A percentile compares a stretch with the other conserved stretches of the same genome.
phyloP scores from a whole-genome alignment of 2,113 vertebrate genomes.

The Megaceryle torquata region DNA sequence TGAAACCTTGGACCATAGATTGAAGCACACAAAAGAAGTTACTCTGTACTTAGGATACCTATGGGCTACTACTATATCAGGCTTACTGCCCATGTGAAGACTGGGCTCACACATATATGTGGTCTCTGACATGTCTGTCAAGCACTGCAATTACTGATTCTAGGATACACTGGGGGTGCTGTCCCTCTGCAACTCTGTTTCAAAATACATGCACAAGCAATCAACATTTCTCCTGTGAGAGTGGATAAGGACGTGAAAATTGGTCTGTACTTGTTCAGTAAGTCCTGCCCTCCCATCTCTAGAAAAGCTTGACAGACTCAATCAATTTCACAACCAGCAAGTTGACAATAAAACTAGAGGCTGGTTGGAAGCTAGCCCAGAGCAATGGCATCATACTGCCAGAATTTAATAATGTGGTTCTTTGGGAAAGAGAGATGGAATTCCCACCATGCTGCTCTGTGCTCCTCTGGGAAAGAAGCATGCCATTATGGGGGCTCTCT shows the following conservation, averaged over 20 bases:
- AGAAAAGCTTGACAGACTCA: background rate
- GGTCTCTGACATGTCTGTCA: background rate
- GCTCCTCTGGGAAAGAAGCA: background rate
- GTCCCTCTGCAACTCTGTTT: background rate
- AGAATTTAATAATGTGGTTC: background rate
- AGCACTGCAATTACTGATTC: background rate
- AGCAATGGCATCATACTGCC: background rate
- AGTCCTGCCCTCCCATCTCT: background rate
- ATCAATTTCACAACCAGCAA: background rate
- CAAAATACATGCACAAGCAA: background rate
- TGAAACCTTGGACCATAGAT: background rate
- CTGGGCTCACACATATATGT: fast-evolving
- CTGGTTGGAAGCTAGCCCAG: background rate
- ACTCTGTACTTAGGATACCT: no score
- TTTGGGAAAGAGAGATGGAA: background rate
- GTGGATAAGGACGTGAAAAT: background rate
- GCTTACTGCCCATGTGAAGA: background rate
- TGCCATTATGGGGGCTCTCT: background rate
- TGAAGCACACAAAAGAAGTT: background rate
- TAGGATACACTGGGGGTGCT: no score
- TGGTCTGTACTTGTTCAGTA: background rate
- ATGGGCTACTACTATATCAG: background rate
- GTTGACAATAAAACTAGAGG: background rate
- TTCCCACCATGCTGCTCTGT: background rate
- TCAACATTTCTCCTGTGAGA: background rate